A percentile compares a stretch with the other conserved stretches of the same genome.
phyloP scores from a whole-genome alignment of 2,797 vertebrate genomes.

The Gymnothorax javanicus region DNA sequence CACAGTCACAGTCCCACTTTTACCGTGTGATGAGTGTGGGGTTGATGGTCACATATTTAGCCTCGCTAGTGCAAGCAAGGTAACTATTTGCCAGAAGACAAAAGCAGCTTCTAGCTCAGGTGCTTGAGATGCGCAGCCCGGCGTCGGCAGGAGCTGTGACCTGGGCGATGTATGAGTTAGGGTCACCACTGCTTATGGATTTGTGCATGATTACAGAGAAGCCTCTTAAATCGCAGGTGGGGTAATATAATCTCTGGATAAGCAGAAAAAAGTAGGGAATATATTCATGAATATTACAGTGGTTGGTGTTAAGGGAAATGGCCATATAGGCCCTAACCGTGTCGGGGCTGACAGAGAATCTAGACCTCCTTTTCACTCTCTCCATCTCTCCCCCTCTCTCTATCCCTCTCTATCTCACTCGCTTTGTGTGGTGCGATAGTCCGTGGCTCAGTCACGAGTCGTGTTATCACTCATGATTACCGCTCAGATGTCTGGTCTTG shows the following conservation, averaged over 20 bases:
- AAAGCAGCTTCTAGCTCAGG: background rate
- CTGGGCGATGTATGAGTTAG: background rate
- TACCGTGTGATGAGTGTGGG: background rate
- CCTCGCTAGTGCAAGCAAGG: background rate
- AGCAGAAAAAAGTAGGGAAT: slow-evolving; percentile 15
- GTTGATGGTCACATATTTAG: background rate
- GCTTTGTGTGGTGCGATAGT: background rate
- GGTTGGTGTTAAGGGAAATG: slow-evolving; percentile 35
- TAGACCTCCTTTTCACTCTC: background rate
- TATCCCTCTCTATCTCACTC: background rate
- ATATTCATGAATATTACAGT: slow-evolving; percentile 49
- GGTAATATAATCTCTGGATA: background rate
- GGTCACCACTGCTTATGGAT: background rate
- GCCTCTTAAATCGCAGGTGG: background rate
- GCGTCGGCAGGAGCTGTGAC: background rate
- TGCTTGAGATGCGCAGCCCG: background rate
- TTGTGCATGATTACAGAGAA: background rate
- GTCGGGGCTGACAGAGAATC: background rate
- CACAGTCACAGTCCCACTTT: background rate
- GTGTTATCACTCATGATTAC: slow-evolving; percentile 61
- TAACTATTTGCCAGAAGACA: background rate
- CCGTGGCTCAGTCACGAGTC: slow-evolving; percentile 43
- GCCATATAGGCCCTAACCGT: background rate
- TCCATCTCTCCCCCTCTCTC: background rate
- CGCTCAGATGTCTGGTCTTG: slow-evolving; percentile 39